Evolutionary conservation across 2,113 vertebrate genomes (phyloP).

Genomic region (Copsychus sechellarum): DNA sequence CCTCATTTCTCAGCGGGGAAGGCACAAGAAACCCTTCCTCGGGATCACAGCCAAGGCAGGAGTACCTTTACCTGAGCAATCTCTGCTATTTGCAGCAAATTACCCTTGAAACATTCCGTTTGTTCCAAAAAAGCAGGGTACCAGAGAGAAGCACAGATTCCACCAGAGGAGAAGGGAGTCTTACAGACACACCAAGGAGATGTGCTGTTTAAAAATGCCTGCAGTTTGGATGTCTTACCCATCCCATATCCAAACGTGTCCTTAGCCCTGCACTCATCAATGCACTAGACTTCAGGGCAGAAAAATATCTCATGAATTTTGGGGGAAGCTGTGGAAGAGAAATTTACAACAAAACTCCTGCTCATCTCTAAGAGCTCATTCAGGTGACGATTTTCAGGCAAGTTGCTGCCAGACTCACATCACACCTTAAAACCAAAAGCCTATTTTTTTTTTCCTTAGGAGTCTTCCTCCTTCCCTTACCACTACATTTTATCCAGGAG

Average conservation of each 20-base stretch:
- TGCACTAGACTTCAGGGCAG: background rate
- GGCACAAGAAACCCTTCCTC: background rate
- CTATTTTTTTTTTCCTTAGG: no score
- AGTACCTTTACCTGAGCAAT: background rate
- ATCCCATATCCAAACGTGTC: background rate
- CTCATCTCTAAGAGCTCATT: background rate
- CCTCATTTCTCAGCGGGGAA: conserved; percentile 8
- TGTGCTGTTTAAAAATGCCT: background rate
- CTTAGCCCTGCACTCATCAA: background rate
- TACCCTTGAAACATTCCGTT: background rate
- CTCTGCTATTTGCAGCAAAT: background rate
- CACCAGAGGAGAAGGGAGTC: fast-evolving
- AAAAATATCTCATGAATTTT: background rate
- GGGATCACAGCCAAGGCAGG: background rate
- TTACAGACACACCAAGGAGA: background rate
- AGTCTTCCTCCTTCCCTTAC: background rate
- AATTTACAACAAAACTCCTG: background rate
- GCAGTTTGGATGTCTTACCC: background rate
- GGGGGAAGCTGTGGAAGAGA: background rate
- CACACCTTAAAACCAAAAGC: background rate
- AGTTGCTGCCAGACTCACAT: background rate
- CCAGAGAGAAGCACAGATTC: background rate
- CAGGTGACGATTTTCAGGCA: background rate
- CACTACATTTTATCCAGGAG: background rate
- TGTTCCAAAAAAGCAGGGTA: background rate